phyloP scores from a whole-genome alignment of 2,888 invertebrate genomes.

The Lycia hirtaria region DNA sequence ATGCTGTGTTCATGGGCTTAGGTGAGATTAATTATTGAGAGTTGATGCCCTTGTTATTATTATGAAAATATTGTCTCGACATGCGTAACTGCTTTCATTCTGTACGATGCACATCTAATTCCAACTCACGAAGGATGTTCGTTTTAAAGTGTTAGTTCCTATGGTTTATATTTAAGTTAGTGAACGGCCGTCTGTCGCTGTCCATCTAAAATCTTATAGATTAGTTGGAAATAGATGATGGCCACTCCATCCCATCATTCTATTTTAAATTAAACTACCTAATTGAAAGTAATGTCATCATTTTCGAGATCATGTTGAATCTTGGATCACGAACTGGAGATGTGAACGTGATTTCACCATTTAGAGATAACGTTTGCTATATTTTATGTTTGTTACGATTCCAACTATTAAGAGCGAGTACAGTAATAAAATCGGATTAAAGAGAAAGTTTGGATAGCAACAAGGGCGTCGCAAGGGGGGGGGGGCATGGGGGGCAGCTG shows the following conservation, averaged over 20 bases:
- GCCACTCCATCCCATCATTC: slow-evolving; percentile 6
- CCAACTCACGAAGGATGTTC: slow-evolving; percentile 36
- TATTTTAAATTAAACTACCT: slow-evolving; percentile 2
- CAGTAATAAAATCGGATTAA: too few species aligned
- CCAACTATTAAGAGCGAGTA: too few species aligned
- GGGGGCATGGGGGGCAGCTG: too few species aligned
- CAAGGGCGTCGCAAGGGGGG: too few species aligned
- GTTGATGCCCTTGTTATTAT: too few species aligned
- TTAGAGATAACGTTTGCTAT: slow-evolving; percentile 41
- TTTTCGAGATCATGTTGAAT: not conserved
- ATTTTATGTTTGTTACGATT: too few species aligned
- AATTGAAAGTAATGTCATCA: not conserved
- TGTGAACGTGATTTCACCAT: slow-evolving; percentile 22
- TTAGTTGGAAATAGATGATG: slow-evolving; percentile 16
- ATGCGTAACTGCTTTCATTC: slow-evolving; percentile 10
- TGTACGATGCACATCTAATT: slow-evolving; percentile 35
- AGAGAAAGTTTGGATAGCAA: too few species aligned
- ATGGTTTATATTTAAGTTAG: slow-evolving; percentile 15
- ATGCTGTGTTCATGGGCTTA: too few species aligned
- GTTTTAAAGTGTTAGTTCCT: slow-evolving; percentile 24
- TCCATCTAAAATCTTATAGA: slow-evolving; percentile 10
- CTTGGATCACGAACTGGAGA: not conserved
- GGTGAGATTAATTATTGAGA: not conserved
- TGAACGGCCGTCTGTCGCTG: slow-evolving; percentile 17
- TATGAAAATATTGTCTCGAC: not conserved